Evolutionary conservation across 2,797 vertebrate species (phyloP).

Genomic region (Caiman crocodilus): DNA sequence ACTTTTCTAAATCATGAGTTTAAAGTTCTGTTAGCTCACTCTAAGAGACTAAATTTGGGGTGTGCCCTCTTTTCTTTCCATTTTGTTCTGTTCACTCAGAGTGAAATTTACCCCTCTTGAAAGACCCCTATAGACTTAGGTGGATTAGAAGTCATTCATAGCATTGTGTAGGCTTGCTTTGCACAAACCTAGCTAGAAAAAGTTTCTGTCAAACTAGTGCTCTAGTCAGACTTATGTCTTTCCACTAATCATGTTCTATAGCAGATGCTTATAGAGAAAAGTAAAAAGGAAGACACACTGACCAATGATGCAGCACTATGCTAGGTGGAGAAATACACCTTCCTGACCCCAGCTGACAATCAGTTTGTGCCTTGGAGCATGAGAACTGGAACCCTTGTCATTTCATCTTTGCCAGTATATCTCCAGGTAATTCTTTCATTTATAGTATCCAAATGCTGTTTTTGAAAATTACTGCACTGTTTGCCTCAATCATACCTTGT

Average conservation of each 20-base stretch:
- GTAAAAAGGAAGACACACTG: not conserved
- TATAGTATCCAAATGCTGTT: not conserved
- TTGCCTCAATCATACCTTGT: no score
- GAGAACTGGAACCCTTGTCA: not conserved
- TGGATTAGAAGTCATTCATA: not conserved
- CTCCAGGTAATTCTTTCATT: not conserved
- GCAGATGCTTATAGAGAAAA: not conserved
- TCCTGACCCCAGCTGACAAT: not conserved
- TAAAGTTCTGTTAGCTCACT: conserved; percentile 40
- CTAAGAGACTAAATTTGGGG: not conserved
- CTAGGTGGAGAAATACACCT: not conserved
- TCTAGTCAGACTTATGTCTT: not conserved
- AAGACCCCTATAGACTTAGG: not conserved
- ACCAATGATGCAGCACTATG: not conserved
- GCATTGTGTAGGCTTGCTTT: not conserved
- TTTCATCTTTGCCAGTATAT: not conserved
- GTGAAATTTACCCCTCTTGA: conserved; percentile 27
- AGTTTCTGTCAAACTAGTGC: not conserved
- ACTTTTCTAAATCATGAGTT: not conserved
- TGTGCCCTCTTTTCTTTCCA: conserved; percentile 31
- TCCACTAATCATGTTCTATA: not conserved
- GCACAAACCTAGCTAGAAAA: not conserved
- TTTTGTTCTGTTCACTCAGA: conserved; percentile 7
- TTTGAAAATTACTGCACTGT: no score
- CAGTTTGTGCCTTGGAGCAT: no score